Conservation (phyloP, 1,140 invertebrate species). For the Drosophila nikananu region DNA sequence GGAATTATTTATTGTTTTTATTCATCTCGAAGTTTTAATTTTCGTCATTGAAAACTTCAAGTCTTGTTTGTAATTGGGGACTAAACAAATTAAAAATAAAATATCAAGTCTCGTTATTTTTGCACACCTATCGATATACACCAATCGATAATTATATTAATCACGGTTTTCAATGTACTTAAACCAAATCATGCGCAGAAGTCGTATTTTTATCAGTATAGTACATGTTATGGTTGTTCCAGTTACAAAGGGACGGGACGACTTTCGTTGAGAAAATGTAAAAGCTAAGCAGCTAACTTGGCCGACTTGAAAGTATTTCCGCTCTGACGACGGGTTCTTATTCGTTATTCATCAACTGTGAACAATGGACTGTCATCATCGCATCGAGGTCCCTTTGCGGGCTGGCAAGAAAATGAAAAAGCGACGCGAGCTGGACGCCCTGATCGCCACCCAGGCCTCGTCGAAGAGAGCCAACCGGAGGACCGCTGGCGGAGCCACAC, state of each 20-base stretch:
- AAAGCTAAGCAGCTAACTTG: constrained; percentile 11
- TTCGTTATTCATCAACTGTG: constrained; percentile 9
- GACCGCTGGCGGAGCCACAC: constrained; percentile 37
- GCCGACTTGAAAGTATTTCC: constrained; percentile 26
- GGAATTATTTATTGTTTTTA: neutral
- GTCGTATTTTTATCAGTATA: constrained; percentile 56
- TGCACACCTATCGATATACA: constrained; percentile 9
- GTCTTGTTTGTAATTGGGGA: no score
- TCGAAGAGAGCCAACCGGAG: constrained; percentile 64
- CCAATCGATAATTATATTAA: constrained; percentile 14
- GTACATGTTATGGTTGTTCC: constrained; percentile 53
- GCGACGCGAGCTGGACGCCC: constrained; percentile 86
- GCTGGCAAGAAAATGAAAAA: constrained; percentile 86
- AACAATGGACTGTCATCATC: constrained; percentile 80
- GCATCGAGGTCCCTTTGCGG: constrained; percentile 82
- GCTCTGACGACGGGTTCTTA: constrained; percentile 14
- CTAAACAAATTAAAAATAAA: neutral
- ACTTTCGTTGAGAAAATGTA: constrained; percentile 44
- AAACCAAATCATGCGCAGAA: constrained; percentile 55
- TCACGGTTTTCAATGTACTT: neutral
- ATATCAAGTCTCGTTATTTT: neutral
- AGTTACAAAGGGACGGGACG: constrained; percentile 24
- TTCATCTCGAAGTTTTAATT: neutral
- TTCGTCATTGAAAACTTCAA: neutral
- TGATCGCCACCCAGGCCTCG: constrained; percentile 82